These are phyloP conservation scores for Pica pica DNA, from an alignment of 2,113 vertebrate genomes.

Conservation along the genomic window DNA sequence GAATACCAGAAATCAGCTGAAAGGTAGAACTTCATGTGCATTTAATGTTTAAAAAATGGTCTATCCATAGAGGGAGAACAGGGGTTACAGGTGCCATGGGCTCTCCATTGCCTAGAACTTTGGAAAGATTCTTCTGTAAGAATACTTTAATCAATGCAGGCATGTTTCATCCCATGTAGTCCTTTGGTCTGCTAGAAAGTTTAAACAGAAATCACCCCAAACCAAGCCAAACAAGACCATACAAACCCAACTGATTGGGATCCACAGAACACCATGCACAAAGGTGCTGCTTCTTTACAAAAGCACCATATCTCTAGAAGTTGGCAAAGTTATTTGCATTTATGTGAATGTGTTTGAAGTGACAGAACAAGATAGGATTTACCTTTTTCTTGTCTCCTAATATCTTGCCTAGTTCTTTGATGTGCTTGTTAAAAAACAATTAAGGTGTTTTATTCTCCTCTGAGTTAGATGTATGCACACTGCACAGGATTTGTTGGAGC, in stretches of 20 bases:
- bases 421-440: not conserved
- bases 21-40: not conserved
- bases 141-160: not conserved
- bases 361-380: not conserved
- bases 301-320: not conserved
- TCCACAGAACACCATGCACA: not conserved
- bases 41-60: not conserved
- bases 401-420: not conserved
- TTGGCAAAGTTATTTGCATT: not conserved
- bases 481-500: not conserved
- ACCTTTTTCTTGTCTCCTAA: not conserved
- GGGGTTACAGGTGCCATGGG: not conserved
- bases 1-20: not conserved
- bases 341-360: not conserved
- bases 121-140: not conserved
- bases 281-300: not conserved
- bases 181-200: not conserved
- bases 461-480: not conserved
- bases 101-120: not conserved
- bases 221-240: not conserved
- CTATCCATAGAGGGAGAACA: not conserved
- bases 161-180: not conserved
- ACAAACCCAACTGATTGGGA: accelerated
- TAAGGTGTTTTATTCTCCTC: not conserved
- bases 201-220: not conserved